phyloP scores from a whole-genome alignment of 2,888 invertebrate genomes.

The Antitype chi region DNA sequence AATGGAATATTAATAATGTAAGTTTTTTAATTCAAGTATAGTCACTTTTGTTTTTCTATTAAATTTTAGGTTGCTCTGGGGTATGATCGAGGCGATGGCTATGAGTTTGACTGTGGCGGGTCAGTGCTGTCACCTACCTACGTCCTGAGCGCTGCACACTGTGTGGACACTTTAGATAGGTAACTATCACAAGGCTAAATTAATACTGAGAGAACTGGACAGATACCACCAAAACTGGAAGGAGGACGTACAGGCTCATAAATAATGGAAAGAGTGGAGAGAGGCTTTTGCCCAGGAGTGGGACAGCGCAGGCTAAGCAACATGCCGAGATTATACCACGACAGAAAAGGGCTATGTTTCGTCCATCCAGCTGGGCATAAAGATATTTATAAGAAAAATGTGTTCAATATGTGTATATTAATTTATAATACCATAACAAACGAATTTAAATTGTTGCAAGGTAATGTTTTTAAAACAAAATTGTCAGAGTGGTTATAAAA shows the following conservation, averaged over 20 bases:
- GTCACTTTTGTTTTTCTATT: not conserved
- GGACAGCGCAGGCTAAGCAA: not conserved
- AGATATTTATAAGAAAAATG: no score
- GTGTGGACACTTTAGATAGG: constrained; percentile 82
- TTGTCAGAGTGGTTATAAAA: no score
- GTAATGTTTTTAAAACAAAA: no score
- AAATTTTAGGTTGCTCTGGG: constrained; percentile 84
- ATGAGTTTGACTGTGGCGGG: constrained; percentile 84
- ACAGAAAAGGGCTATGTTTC: no score
- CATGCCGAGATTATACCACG: no score
- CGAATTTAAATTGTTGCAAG: no score
- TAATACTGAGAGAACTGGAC: not conserved
- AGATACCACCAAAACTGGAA: not conserved
- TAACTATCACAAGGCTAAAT: constrained; percentile 57
- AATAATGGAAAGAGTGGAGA: not conserved
- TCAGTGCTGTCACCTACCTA: constrained; percentile 80
- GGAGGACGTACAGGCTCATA: no score
- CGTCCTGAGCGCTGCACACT: constrained; percentile 86
- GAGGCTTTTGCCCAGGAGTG: not conserved
- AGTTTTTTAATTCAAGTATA: not conserved
- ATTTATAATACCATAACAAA: no score
- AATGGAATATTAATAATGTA: not conserved
- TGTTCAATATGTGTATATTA: no score
- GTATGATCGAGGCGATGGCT: constrained; percentile 76
- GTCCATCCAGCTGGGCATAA: no score